These are phyloP conservation scores for Apistogramma diplotaenia DNA, from an alignment of 2,113 vertebrate species.

Conservation along the genomic window DNA sequence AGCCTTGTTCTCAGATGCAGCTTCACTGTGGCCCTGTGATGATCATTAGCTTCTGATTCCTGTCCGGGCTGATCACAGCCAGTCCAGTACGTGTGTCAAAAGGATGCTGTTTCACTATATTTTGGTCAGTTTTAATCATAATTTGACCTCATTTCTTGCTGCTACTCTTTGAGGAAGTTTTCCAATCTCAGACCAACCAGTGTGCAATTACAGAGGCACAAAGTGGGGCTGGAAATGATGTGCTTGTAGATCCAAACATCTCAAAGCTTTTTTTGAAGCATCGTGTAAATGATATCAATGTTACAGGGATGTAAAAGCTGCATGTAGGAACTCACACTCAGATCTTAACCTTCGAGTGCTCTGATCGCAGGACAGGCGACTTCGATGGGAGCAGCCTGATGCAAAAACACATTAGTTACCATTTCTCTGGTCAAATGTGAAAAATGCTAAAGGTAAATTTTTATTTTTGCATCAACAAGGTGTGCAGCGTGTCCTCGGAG, in stretches of 20 bases:
- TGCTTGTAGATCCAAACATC: background rate
- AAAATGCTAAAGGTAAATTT: too few species aligned
- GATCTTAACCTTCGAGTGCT: too few species aligned
- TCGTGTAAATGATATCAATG: too few species aligned
- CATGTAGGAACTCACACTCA: too few species aligned
- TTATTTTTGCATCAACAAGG: too few species aligned
- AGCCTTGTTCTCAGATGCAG: background rate
- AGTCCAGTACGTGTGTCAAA: background rate
- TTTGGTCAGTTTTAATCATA: background rate
- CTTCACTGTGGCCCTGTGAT: background rate
- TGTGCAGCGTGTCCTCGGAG: too few species aligned
- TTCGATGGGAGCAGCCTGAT: too few species aligned
- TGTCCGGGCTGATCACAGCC: background rate
- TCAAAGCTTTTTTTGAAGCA: background rate
- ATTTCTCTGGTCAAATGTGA: too few species aligned
- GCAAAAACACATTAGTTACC: too few species aligned
- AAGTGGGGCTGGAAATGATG: background rate
- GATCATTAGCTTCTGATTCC: background rate
- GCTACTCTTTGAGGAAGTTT: background rate
- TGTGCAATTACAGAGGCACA: background rate
- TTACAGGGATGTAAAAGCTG: too few species aligned
- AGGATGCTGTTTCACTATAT: background rate
- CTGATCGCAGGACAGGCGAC: too few species aligned
- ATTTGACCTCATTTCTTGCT: background rate
- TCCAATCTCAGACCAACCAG: background rate